Evolutionary conservation across 1,140 invertebrate species (phyloP).

Genomic region (Carcinoscorpius rotundicauda): DNA sequence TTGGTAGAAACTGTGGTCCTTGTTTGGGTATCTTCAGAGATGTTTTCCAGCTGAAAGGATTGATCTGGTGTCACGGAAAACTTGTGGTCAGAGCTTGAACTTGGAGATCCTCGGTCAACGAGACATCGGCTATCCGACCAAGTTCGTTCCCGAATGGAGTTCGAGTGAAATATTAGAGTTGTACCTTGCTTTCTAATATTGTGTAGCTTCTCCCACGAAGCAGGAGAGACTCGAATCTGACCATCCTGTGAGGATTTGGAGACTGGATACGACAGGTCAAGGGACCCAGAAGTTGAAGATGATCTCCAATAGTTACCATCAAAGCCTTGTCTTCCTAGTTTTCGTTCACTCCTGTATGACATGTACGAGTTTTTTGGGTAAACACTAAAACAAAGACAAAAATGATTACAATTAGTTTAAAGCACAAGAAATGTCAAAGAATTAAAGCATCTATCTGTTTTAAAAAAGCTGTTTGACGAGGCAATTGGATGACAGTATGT

Average conservation of each 20-base stretch:
- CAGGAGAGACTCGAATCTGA: constrained; percentile 10
- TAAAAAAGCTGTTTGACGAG: no score
- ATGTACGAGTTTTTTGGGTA: constrained; percentile 66
- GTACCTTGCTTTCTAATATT: constrained; percentile 27
- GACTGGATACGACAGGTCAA: constrained; percentile 1
- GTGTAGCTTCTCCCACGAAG: constrained; percentile 30
- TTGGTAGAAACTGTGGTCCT: no score
- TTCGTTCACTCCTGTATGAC: constrained; percentile 46
- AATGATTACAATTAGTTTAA: background rate
- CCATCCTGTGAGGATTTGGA: constrained; percentile 4
- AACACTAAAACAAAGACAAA: constrained; percentile 29
- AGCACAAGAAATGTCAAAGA: no score
- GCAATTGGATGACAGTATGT: no score
- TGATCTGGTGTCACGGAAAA: no score
- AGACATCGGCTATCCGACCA: no score
- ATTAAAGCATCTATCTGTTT: no score
- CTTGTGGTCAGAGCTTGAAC: no score
- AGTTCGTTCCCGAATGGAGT: constrained; percentile 1
- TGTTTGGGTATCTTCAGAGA: no score
- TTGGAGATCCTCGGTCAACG: no score
- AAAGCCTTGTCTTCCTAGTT: constrained; percentile 43
- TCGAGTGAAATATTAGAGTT: constrained; percentile 31
- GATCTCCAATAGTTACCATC: constrained; percentile 62
- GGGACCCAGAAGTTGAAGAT: constrained; percentile 43
- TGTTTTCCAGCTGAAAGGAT: no score